A percentile compares a stretch with the other conserved stretches of the same genome.
Evolutionary conservation across 2,113 vertebrate species (phyloP).

Genomic region (Aphyosemion australe): DNA sequence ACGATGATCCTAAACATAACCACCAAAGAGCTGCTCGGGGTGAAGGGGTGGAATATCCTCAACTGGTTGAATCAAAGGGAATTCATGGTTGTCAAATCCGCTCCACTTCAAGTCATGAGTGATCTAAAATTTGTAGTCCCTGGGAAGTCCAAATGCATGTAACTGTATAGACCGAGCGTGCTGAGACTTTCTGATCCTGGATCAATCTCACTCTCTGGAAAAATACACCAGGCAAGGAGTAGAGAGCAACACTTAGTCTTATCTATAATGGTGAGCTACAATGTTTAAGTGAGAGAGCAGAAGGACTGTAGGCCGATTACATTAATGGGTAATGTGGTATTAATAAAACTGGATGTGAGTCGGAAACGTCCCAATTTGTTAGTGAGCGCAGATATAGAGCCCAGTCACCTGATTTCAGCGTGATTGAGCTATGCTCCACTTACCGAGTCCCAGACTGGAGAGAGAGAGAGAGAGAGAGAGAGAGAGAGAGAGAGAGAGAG

Average conservation of each 20-base stretch:
- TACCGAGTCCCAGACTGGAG: not conserved
- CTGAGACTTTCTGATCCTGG: not conserved
- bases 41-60: not conserved
- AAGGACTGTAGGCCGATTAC: not conserved
- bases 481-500: no score
- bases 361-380: conserved; percentile 3
- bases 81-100: not conserved
- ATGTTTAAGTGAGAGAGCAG: not conserved
- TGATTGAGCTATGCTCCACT: conserved; percentile 1
- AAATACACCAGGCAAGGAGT: not conserved
- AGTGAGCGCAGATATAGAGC: not conserved
- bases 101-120: not conserved
- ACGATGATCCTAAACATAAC: conserved; percentile 16
- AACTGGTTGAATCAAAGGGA: conserved; percentile 5
- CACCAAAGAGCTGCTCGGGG: not conserved
- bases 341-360: not conserved
- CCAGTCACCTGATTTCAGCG: conserved; percentile 1
- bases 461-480: not conserved
- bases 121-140: not conserved
- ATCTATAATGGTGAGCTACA: not conserved
- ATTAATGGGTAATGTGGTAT: not conserved
- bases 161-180: not conserved
- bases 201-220: not conserved
- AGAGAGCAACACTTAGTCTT: not conserved
- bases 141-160: not conserved